phyloP scores from a whole-genome alignment of 2,113 vertebrate genomes.

The Corydoras maculifer region DNA sequence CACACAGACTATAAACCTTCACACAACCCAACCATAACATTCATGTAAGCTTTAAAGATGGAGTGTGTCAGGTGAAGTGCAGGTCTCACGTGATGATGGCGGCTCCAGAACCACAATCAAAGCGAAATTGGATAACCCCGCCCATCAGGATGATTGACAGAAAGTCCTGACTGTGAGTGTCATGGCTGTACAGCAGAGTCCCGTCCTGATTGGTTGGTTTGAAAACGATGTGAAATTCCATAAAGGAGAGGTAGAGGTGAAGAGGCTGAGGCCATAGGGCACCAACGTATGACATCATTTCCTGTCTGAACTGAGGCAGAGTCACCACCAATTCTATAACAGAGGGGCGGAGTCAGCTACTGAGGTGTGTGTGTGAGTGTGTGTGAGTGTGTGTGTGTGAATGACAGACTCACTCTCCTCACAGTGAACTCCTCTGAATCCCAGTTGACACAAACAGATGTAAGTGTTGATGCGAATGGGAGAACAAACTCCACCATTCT shows the following conservation, averaged over 20 bases:
- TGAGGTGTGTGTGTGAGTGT: background rate
- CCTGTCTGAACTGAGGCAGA: conserved; percentile 83
- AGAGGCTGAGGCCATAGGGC: conserved; percentile 81
- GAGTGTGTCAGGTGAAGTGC: too few relatives aligned
- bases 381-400: conserved; percentile 6
- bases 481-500: conserved; percentile 80
- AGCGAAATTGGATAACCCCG: conserved; percentile 84
- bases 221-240: conserved; percentile 88
- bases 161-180: conserved; percentile 83
- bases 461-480: conserved; percentile 76
- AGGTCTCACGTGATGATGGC: conserved; percentile 72
- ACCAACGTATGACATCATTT: conserved; percentile 76
- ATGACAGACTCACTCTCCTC: conserved; percentile 77
- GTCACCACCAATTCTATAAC: conserved; percentile 74
- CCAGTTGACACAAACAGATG: conserved; percentile 89
- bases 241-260: conserved; percentile 88
- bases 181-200: conserved; percentile 85
- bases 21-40: background rate
- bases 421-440: conserved; percentile 83
- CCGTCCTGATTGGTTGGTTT: conserved; percentile 72
- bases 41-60: background rate
- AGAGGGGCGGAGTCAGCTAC: conserved; percentile 10
- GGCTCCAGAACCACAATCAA: conserved; percentile 91
- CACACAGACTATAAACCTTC: background rate
- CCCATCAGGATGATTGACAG: conserved; percentile 76